Evolutionary conservation across 2,113 vertebrate species (phyloP).

Genomic region (Ginglymostoma cirratum): DNA sequence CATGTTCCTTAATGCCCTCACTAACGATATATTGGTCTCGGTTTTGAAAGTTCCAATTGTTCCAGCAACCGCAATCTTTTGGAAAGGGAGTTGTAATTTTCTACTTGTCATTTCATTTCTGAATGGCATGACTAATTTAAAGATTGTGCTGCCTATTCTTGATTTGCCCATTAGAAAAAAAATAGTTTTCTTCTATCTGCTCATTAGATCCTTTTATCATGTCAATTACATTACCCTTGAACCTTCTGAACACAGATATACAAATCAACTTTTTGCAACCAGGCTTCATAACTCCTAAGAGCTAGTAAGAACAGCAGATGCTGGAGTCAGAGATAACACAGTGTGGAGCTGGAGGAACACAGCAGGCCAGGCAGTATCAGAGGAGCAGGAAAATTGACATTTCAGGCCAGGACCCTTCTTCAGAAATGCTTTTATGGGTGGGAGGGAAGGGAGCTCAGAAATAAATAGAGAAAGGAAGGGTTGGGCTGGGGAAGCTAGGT

Average conservation of each 20-base stretch:
- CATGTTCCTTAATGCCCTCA: not conserved
- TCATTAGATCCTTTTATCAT: not conserved
- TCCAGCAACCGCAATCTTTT: not conserved
- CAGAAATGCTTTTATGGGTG: too few relatives aligned
- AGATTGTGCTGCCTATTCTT: not conserved
- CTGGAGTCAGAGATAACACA: too few relatives aligned
- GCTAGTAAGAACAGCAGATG: too few relatives aligned
- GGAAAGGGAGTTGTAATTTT: not conserved
- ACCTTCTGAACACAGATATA: not conserved
- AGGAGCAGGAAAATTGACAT: too few relatives aligned
- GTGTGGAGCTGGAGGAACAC: too few relatives aligned
- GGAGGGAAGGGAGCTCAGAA: too few relatives aligned
- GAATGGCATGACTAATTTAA: not conserved
- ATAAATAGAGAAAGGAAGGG: too few relatives aligned
- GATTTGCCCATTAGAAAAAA: not conserved
- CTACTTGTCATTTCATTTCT: not conserved
- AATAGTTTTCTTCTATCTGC: not conserved
- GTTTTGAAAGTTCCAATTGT: not conserved
- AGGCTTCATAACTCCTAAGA: not conserved
- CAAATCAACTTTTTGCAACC: not conserved
- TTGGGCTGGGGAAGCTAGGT: too few relatives aligned
- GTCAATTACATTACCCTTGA: not conserved
- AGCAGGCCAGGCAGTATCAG: too few relatives aligned
- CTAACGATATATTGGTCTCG: not conserved
- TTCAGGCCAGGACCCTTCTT: too few relatives aligned